Percentiles rank a stretch among this genome's conserved stretches.
Evolutionary conservation across 2,888 invertebrate species (phyloP).

Genomic region (Drosophila anceps): DNA sequence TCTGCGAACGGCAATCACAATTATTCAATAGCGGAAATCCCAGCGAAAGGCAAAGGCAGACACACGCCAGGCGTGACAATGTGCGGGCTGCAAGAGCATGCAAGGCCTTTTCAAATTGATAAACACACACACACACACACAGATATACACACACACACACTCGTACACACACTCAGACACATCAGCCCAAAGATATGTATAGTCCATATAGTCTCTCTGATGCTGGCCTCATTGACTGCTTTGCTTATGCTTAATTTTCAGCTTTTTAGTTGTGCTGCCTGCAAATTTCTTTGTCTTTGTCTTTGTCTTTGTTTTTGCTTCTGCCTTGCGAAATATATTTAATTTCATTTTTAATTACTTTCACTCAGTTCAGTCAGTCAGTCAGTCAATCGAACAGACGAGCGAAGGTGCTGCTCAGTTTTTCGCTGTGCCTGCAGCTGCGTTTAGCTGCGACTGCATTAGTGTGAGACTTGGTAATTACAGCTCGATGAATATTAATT

Average conservation of each 20-base stretch:
- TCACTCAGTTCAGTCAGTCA: constrained; percentile 6
- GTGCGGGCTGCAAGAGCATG: constrained; percentile 52
- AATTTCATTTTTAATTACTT: constrained; percentile 73
- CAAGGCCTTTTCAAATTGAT: constrained; percentile 43
- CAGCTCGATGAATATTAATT: constrained; percentile 78
- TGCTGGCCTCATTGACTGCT: not conserved
- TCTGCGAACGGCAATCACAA: constrained; percentile 77
- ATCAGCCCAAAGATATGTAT: constrained; percentile 5
- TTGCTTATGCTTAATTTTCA: constrained; percentile 16
- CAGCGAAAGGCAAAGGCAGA: constrained; percentile 37
- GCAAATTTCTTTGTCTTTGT: not conserved
- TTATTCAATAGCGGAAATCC: constrained; percentile 82
- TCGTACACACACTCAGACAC: not conserved
- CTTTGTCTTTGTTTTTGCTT: no score
- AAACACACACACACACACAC: constrained; percentile 18
- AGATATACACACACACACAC: not conserved
- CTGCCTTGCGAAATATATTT: constrained; percentile 44
- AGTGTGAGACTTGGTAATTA: constrained; percentile 63
- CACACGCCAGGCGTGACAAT: constrained; percentile 40
- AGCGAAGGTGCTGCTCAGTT: constrained; percentile 5
- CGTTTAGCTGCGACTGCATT: constrained; percentile 26
- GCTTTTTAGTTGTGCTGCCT: constrained; percentile 3
- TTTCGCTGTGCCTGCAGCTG: constrained; percentile 27
- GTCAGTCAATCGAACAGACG: constrained; percentile 1
- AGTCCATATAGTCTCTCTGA: not conserved